phyloP scores from a whole-genome alignment of 2,113 vertebrate species.

The Tonatia bakeri region DNA sequence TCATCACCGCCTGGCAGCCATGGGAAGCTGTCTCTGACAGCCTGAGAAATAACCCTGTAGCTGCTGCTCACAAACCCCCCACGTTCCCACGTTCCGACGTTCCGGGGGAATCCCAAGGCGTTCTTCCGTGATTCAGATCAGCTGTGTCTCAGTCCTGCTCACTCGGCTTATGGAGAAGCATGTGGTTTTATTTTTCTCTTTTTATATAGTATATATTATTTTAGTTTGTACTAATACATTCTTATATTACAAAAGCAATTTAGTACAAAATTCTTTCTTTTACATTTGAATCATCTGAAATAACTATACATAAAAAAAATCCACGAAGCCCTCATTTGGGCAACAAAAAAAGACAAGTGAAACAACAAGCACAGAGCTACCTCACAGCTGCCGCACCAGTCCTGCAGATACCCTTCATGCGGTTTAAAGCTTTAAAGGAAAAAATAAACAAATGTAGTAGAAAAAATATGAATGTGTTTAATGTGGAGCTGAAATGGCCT shows the following conservation, averaged over 20 bases:
- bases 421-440: not conserved
- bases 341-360: conserved; percentile 67
- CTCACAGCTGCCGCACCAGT: not conserved
- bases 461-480: not conserved
- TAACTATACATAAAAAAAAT: conserved; percentile 70
- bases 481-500: not conserved
- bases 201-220: conserved; percentile 74
- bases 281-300: conserved; percentile 69
- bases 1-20: not conserved
- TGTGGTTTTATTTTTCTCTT: not conserved
- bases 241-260: conserved; percentile 74
- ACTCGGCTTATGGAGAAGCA: not conserved
- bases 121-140: not conserved
- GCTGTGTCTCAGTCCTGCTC: not conserved
- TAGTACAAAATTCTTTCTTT: conserved; percentile 67
- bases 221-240: conserved; percentile 77
- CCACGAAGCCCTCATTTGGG: conserved; percentile 48
- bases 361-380: conserved; percentile 54
- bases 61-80: not conserved
- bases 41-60: not conserved
- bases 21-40: not conserved
- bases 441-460: not conserved
- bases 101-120: not conserved
- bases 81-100: not conserved
- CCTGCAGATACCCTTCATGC: not conserved